A percentile compares a stretch with the other conserved stretches of the same genome.
phyloP scores from a whole-genome alignment of 1,140 invertebrate genomes.

The Orius laevigatus region DNA sequence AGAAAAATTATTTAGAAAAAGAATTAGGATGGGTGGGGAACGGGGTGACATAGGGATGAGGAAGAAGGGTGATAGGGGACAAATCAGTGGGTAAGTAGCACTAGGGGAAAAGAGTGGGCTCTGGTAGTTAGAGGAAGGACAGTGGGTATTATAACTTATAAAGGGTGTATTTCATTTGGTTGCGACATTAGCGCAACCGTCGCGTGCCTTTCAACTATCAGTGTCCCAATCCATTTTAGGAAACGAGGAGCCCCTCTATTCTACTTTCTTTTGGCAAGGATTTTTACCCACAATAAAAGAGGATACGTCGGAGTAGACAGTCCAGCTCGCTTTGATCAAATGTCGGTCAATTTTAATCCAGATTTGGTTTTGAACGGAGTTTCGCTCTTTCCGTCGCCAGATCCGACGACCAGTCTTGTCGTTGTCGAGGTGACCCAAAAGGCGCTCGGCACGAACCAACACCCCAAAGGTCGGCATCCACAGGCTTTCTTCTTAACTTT shows the following conservation, averaged over 20 bases:
- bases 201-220: not conserved
- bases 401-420: slow-evolving; percentile 48
- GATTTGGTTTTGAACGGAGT: slow-evolving; percentile 40
- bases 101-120: no score
- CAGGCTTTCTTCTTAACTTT: slow-evolving; percentile 23
- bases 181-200: not conserved
- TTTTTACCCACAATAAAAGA: slow-evolving; percentile 14
- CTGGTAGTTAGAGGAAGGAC: no score
- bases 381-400: slow-evolving; percentile 66
- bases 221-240: no score
- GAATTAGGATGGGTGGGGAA: no score
- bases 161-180: not conserved
- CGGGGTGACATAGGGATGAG: no score
- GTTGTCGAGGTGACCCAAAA: slow-evolving; percentile 35
- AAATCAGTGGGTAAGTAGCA: no score
- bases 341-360: slow-evolving; percentile 10
- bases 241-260: no score
- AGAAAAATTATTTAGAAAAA: not conserved
- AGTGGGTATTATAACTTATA: no score
- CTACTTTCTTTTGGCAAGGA: no score
- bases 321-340: slow-evolving; percentile 2
- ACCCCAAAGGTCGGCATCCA: slow-evolving; percentile 22
- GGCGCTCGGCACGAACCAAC: slow-evolving; percentile 44
- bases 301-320: slow-evolving; percentile 27
- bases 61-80: no score